Conservation (phyloP, 1,140 invertebrate genomes). For the Plutomurus gul region DNA sequence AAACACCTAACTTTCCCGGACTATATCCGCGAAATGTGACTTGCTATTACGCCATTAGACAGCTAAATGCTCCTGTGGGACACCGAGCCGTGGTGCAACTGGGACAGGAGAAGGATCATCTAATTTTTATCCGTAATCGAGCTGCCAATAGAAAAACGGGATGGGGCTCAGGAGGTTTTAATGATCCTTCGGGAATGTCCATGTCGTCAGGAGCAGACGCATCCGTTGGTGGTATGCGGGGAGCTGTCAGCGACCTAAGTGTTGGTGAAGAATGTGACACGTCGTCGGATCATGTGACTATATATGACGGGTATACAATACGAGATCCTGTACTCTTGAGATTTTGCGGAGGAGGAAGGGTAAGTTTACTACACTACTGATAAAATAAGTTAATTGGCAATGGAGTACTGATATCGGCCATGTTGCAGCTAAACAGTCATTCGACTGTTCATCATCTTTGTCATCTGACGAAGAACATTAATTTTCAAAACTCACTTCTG, state of each 20-base stretch:
- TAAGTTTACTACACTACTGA: no score
- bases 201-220: slow-evolving; percentile 14
- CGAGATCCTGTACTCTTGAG: slow-evolving; percentile 72
- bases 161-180: background rate
- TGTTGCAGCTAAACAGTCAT: no score
- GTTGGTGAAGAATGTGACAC: slow-evolving; percentile 80
- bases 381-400: no score
- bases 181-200: background rate
- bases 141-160: slow-evolving; percentile 15
- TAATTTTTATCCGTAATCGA: slow-evolving; percentile 54
- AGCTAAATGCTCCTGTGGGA: slow-evolving; percentile 69
- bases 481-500: no score
- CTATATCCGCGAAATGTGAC: slow-evolving; percentile 82
- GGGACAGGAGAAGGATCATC: slow-evolving; percentile 53
- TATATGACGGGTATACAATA: slow-evolving; percentile 75
- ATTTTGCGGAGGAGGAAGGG: slow-evolving; percentile 83
- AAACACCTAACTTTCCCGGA: slow-evolving; percentile 84
- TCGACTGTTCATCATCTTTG: no score
- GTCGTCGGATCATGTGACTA: slow-evolving; percentile 78
- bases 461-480: no score
- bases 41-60: slow-evolving; percentile 76
- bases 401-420: no score
- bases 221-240: background rate
- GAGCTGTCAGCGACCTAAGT: slow-evolving; percentile 59
- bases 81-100: slow-evolving; percentile 69